Conservation (phyloP, 2,113 vertebrate genomes). For the Psophia crepitans region DNA sequence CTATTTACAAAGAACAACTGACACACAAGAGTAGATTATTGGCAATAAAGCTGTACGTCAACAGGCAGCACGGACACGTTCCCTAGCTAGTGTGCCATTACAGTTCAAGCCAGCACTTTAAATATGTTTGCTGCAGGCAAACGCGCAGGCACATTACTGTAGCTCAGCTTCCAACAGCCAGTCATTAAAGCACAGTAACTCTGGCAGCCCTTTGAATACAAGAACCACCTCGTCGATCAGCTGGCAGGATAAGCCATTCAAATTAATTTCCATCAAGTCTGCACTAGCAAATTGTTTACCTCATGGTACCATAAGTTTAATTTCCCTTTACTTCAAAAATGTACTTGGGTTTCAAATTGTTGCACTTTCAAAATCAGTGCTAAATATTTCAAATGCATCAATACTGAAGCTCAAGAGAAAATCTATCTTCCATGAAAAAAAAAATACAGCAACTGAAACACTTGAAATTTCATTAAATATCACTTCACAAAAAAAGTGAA, state of each 20-base stretch:
- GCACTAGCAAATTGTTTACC: neutral
- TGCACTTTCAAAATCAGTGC: neutral
- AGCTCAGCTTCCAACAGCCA: neutral
- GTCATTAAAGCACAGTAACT: neutral
- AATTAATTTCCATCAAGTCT: neutral
- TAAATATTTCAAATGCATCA: neutral
- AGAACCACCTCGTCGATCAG: neutral
- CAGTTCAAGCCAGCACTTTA: neutral
- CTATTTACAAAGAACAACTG: neutral
- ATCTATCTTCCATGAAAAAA: neutral
- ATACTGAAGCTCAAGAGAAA: neutral
- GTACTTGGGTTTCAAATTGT: neutral
- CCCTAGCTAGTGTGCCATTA: neutral
- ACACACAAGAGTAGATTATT: neutral
- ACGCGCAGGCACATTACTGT: accelerated
- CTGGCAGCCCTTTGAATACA: neutral
- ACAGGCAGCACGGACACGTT: accelerated
- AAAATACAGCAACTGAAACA: neutral
- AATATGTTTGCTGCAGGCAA: neutral
- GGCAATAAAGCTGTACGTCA: neutral
- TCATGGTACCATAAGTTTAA: neutral
- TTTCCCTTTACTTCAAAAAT: neutral
- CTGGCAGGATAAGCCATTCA: neutral
- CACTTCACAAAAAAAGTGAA: neutral
- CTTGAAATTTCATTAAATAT: neutral